Evolutionary conservation across 2,888 invertebrate genomes (phyloP), one percentile per base, ranked within the genome.

Genomic region (Mongoloraphidia duomilia): DNA sequence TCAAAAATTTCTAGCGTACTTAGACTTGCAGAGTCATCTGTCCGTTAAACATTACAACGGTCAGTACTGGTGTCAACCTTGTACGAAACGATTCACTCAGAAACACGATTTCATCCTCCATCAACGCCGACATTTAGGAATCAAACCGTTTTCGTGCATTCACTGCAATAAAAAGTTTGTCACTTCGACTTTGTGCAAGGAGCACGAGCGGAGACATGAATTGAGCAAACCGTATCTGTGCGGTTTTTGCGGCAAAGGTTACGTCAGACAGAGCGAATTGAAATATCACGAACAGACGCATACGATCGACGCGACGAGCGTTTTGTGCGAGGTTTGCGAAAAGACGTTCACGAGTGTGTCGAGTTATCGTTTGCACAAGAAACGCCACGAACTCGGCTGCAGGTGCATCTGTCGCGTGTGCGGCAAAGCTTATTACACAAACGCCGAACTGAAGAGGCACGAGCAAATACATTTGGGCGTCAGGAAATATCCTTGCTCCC

Each of bases 361-460:
- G 12, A 61, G 63, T 3, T 57, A 60, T 41, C 62, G 59, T 47
- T 61, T 60, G 50, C 65, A 65, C 36, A 48, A 55, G 45, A 64
- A 61, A 50, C 52, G 64, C 8, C 65, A 65, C 47, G 58, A 57
- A 8, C 56, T 58, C 34, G 61, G 61, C 3, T 60, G 56, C 34
- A 57, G 59, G 34, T 62, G 56, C 49, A 51, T 50, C 4, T 65
- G 65, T 47, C 52, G 57, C 12, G 53, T 53, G 4, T 65, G 65
- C 46, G 59, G 57, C 2, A 63, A 63, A 51, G 53, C 59, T 34
- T 65, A 61, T 53, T 65, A 60, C 47, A 60, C 60, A 3, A 63
- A 59, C 49, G 60, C 61, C 0, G 63, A 63, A 54, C 50, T 64
- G 5, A 56, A 59, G n/a, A 55, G 64, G 41, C 65, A 65, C 52